Conservation (phyloP, 2,113 vertebrate species). For the Ammodytes dubius region DNA sequence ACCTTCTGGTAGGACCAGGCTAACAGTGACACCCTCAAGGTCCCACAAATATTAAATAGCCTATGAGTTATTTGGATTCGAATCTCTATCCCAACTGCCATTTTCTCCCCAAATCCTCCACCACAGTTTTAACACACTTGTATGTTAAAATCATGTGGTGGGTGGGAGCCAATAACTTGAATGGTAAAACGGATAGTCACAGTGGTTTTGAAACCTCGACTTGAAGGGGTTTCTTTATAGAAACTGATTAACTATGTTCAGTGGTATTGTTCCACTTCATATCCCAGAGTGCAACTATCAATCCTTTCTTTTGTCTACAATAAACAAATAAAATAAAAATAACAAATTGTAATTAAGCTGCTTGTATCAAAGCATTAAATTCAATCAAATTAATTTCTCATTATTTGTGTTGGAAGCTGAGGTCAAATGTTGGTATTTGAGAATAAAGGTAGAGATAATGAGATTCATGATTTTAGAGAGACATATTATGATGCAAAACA, state of each 20-base stretch:
- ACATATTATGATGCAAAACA: slow-evolving; percentile 80
- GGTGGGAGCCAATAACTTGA: too few relatives aligned
- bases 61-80: too few relatives aligned
- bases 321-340: neutral
- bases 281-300: neutral
- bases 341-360: neutral
- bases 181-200: too few relatives aligned
- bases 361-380: neutral
- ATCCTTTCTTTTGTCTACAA: neutral
- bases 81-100: too few relatives aligned
- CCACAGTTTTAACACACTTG: too few relatives aligned
- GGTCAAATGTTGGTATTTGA: slow-evolving; percentile 53
- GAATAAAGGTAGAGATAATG: slow-evolving; percentile 24
- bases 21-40: too few relatives aligned
- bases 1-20: too few relatives aligned
- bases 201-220: too few relatives aligned
- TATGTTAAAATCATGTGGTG: too few relatives aligned
- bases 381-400: neutral
- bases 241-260: neutral
- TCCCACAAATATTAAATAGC: too few relatives aligned
- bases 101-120: too few relatives aligned
- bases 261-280: neutral
- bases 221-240: neutral
- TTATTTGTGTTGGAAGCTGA: slow-evolving; percentile 3
- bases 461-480: slow-evolving; percentile 29